Evolutionary conservation across 2,797 vertebrate species (phyloP).

Genomic region (Labeo calbasu): DNA sequence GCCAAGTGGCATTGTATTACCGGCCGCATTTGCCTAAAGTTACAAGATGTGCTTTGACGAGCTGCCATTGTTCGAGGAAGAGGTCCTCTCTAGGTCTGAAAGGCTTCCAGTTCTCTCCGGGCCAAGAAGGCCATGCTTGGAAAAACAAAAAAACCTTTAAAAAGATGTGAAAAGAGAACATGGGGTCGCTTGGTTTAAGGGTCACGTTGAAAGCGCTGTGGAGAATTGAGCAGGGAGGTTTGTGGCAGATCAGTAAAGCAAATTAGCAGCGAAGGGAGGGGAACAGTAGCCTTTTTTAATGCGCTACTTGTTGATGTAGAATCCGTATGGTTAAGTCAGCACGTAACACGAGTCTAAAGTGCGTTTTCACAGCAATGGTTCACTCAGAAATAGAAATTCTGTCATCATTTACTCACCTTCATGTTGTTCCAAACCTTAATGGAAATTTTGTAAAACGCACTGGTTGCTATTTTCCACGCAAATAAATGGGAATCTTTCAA

Average conservation of each 20-base stretch:
- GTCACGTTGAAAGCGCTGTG: slow-evolving; percentile 46
- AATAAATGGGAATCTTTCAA: background rate
- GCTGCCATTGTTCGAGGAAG: slow-evolving; percentile 77
- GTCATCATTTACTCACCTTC: background rate
- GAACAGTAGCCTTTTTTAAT: slow-evolving; percentile 40
- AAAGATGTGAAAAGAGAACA: slow-evolving; percentile 82
- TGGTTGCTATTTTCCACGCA: background rate
- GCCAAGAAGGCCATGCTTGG: slow-evolving; percentile 80
- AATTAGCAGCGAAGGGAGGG: background rate
- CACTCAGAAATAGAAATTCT: background rate
- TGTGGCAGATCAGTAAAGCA: slow-evolving; percentile 16
- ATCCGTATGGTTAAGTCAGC: slow-evolving; percentile 1
- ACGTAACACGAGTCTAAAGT: slow-evolving; percentile 12
- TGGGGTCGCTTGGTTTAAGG: slow-evolving; percentile 81
- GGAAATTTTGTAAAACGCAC: background rate
- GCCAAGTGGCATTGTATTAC: slow-evolving; percentile 74
- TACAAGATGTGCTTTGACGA: slow-evolving; percentile 75
- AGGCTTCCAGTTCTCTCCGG: slow-evolving; percentile 84
- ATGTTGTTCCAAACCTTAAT: background rate
- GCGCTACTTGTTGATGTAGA: background rate
- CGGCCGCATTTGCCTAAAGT: slow-evolving; percentile 75
- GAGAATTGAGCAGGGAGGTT: slow-evolving; percentile 18
- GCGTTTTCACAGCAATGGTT: background rate
- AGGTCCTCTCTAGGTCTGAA: slow-evolving; percentile 75
- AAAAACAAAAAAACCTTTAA: slow-evolving; percentile 78